Conservation (phyloP, 1,140 invertebrate species). For the Pseudomyrmex flavicornis region DNA sequence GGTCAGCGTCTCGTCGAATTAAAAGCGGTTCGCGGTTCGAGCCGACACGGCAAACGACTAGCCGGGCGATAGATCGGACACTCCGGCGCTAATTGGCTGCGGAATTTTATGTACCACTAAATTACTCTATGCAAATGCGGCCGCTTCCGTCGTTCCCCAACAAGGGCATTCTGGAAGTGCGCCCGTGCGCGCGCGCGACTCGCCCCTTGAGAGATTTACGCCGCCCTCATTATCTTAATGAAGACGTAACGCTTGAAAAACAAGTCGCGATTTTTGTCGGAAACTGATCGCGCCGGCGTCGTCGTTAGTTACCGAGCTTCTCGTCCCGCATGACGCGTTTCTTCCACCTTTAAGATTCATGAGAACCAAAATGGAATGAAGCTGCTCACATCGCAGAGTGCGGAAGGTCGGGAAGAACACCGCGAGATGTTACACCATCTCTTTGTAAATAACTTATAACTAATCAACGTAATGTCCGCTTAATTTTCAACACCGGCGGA, state of each 20-base stretch:
- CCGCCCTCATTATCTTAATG: slow-evolving; percentile 84
- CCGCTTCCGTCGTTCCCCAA: slow-evolving; percentile 71
- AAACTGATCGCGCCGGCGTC: slow-evolving; percentile 70
- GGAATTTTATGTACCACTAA: slow-evolving; percentile 83
- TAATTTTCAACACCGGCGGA: slow-evolving; percentile 83
- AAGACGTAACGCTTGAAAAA: slow-evolving; percentile 81
- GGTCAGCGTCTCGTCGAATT: slow-evolving; percentile 63
- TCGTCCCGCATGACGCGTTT: slow-evolving; percentile 25
- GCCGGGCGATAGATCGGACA: slow-evolving; percentile 76
- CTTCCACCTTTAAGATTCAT: background rate
- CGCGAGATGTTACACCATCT: slow-evolving; percentile 78
- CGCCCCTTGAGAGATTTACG: slow-evolving; percentile 80
- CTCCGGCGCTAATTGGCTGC: slow-evolving; percentile 81
- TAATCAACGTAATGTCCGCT: slow-evolving; percentile 79
- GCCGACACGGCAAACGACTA: slow-evolving; percentile 55
- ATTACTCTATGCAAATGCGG: slow-evolving; percentile 83
- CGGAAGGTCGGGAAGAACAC: slow-evolving; percentile 57
- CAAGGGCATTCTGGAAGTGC: slow-evolving; percentile 59
- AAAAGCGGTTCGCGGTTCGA: slow-evolving; percentile 61
- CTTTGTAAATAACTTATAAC: slow-evolving; percentile 80
- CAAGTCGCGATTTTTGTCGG: slow-evolving; percentile 75
- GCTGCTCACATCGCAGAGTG: slow-evolving; percentile 12
- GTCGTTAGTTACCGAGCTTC: slow-evolving; percentile 63
- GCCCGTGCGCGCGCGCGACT: slow-evolving; percentile 22
- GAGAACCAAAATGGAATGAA: background rate